These are phyloP conservation scores for Stegodyphus dumicola DNA, from an alignment of 1,140 invertebrate species.

Conservation along the genomic window DNA sequence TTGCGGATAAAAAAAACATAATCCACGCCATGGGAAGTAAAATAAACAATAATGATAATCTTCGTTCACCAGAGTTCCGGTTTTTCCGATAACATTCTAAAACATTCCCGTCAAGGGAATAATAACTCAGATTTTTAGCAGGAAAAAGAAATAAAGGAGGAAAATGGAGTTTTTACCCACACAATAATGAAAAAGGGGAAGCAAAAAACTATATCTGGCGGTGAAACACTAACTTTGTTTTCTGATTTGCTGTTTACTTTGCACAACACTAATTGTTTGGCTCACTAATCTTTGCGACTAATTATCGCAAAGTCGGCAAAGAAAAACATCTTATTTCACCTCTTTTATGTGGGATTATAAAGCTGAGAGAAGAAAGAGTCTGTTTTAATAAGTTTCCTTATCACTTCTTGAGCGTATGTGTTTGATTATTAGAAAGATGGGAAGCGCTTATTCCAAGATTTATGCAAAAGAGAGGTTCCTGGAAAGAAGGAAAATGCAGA, in stretches of 20 bases:
- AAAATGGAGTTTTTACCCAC: constrained; percentile 19
- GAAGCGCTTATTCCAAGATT: no score
- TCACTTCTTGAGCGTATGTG: no score
- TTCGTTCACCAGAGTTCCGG: constrained; percentile 50
- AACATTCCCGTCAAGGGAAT: constrained; percentile 50
- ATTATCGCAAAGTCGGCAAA: constrained; percentile 18
- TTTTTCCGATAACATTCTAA: constrained; percentile 58
- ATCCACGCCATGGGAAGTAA: constrained; percentile 25
- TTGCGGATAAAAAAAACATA: constrained; percentile 31
- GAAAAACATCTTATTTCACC: constrained; percentile 2
- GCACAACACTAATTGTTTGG: constrained; percentile 36
- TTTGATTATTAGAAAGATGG: no score
- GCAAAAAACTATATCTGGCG: constrained; percentile 7
- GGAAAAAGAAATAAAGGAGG: constrained; percentile 6
- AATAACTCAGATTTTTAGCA: constrained; percentile 52
- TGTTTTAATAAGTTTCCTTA: constrained; percentile 28
- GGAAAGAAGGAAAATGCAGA: no score
- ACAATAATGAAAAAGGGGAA: neutral
- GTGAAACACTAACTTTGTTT: constrained; percentile 32
- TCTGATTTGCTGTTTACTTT: constrained; percentile 34
- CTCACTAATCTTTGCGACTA: constrained; percentile 24
- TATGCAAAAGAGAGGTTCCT: no score
- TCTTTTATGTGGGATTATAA: constrained; percentile 25
- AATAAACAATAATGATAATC: constrained; percentile 55
- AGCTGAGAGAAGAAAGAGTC: neutral